Percentiles rank a stretch among this genome's conserved stretches.
Conservation (phyloP, 1,140 invertebrate genomes). For the Drosophila willistoni region DNA sequence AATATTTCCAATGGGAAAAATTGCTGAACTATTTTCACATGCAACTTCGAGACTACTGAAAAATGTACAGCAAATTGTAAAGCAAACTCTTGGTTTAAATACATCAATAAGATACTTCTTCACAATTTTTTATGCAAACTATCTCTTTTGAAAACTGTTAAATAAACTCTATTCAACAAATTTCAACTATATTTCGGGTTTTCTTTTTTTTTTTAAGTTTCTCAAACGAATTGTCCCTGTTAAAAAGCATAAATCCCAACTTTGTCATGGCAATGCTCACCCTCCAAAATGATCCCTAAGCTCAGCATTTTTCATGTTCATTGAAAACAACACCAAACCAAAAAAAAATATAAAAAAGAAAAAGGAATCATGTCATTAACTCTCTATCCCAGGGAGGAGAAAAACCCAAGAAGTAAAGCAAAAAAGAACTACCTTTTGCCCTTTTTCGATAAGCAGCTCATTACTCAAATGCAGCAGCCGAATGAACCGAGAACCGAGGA, state of each 20-base stretch:
- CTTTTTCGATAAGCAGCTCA: conserved; percentile 72
- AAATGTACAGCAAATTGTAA: background rate
- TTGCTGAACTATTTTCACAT: background rate
- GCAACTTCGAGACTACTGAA: background rate
- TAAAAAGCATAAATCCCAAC: background rate
- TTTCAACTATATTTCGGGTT: background rate
- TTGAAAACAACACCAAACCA: conserved; percentile 23
- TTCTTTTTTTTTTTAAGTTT: no score
- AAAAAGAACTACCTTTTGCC: conserved; percentile 55
- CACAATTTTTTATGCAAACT: no score
- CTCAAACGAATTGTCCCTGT: background rate
- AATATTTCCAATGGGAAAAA: conserved; percentile 1
- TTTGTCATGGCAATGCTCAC: background rate
- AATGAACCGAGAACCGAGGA: conserved; percentile 15
- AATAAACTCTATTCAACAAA: background rate
- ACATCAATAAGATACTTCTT: no score
- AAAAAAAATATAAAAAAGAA: background rate
- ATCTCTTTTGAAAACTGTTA: no score
- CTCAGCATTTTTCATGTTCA: conserved; percentile 21
- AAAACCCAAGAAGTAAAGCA: conserved; percentile 25
- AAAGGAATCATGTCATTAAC: conserved; percentile 8
- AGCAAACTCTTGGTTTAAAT: background rate
- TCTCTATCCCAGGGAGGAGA: background rate
- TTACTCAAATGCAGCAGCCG: conserved; percentile 63
- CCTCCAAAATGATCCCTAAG: background rate